These are phyloP conservation scores for Montipora foliosa DNA, from an alignment of 64 coral and sea anemone genomes.

Conservation along the genomic window DNA sequence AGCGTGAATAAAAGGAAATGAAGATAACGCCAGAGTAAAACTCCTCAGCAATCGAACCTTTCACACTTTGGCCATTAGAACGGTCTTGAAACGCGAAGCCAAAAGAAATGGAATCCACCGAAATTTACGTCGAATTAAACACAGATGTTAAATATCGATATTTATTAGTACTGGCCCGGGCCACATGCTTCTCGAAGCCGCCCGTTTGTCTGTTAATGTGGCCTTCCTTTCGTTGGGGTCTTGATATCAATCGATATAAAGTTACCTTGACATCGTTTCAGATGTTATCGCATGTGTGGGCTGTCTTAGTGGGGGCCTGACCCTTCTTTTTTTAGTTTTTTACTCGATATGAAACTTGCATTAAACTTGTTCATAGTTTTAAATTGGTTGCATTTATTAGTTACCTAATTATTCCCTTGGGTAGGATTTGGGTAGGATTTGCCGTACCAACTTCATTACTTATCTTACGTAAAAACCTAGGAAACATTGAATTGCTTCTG, in stretches of 20 bases:
- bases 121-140: not conserved
- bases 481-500: not conserved
- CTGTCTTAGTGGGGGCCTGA: not conserved
- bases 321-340: not conserved
- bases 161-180: constrained; percentile 1
- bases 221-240: constrained; percentile 32
- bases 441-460: not conserved
- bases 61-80: not conserved
- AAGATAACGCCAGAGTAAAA: not conserved
- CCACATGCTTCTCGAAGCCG: constrained; percentile 45
- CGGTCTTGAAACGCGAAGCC: not conserved
- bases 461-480: not conserved
- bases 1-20: not conserved
- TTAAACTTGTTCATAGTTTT: not conserved
- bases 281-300: constrained; percentile 54
- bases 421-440: not conserved
- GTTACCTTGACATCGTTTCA: constrained; percentile 40
- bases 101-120: too few relatives aligned
- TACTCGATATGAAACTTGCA: constrained; percentile 5
- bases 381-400: not conserved
- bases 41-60: not conserved
- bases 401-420: not conserved
- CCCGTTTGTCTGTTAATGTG: constrained; percentile 50
- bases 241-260: constrained; percentile 48
- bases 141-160: constrained; percentile 46